phyloP scores from a whole-genome alignment of 2,797 vertebrate genomes.

The Sebastes iracundus region DNA sequence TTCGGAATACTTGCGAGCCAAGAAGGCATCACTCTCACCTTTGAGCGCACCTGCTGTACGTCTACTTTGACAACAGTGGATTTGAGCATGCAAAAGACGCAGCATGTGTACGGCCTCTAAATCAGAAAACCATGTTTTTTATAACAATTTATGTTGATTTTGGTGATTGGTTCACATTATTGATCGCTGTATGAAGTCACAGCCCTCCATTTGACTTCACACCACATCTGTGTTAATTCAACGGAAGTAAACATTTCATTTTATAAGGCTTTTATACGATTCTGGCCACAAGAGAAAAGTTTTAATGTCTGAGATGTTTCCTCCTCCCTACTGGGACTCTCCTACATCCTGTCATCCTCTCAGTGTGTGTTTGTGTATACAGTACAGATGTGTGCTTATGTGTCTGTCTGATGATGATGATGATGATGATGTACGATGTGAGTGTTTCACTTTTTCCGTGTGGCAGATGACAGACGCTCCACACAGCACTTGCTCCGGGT shows the following conservation, averaged over 20 bases:
- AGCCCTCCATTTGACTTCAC: neutral
- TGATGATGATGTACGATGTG: conserved; percentile 62
- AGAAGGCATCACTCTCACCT: no score
- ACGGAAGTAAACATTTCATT: neutral
- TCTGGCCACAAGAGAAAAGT: neutral
- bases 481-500: conserved; percentile 18
- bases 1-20: no score
- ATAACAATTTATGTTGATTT: neutral
- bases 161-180: neutral
- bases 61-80: no score
- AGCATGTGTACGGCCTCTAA: no score
- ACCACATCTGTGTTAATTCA: neutral
- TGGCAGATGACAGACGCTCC: conserved; percentile 53
- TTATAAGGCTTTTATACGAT: neutral
- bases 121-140: neutral
- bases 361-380: neutral
- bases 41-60: no score
- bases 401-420: conserved; percentile 30
- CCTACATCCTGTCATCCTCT: conserved; percentile 43
- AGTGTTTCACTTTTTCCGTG: conserved; percentile 53
- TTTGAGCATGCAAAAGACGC: no score
- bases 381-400: conserved; percentile 12
- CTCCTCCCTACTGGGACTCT: conserved; percentile 32
- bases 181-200: neutral
- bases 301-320: conserved; percentile 24